Evolutionary conservation across 2,113 vertebrate genomes (phyloP).

Genomic region (Scomber scombrus): DNA sequence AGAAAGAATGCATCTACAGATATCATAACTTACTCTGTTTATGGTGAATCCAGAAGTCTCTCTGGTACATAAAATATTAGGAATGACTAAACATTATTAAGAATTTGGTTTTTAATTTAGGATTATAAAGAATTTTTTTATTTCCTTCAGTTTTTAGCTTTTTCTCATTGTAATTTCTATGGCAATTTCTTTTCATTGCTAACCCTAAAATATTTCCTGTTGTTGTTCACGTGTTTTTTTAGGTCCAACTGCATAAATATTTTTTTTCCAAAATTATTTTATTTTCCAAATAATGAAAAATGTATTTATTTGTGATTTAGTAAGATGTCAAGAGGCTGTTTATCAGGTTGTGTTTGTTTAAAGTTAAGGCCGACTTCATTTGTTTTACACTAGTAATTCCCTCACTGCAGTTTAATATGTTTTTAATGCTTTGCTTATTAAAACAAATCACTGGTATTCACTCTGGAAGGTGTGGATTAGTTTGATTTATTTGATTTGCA

Average conservation of each 20-base stretch:
- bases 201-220: not conserved
- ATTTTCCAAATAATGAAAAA: not conserved
- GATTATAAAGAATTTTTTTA: not conserved
- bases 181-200: not conserved
- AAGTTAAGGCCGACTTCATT: not conserved
- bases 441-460: not conserved
- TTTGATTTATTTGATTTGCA: too few relatives aligned
- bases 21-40: too few relatives aligned
- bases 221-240: not conserved
- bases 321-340: not conserved
- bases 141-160: not conserved
- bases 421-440: not conserved
- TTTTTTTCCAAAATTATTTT: not conserved
- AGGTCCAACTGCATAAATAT: not conserved
- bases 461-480: not conserved
- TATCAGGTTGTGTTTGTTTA: not conserved
- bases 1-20: too few relatives aligned
- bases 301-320: not conserved
- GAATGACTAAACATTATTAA: not conserved
- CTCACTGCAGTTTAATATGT: not conserved
- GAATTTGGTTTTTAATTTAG: not conserved
- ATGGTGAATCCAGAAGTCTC: not conserved
- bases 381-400: not conserved
- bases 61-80: not conserved
- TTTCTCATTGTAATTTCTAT: not conserved